phyloP scores from a whole-genome alignment of 2,113 vertebrate genomes.

The Struthidea cinerea region DNA sequence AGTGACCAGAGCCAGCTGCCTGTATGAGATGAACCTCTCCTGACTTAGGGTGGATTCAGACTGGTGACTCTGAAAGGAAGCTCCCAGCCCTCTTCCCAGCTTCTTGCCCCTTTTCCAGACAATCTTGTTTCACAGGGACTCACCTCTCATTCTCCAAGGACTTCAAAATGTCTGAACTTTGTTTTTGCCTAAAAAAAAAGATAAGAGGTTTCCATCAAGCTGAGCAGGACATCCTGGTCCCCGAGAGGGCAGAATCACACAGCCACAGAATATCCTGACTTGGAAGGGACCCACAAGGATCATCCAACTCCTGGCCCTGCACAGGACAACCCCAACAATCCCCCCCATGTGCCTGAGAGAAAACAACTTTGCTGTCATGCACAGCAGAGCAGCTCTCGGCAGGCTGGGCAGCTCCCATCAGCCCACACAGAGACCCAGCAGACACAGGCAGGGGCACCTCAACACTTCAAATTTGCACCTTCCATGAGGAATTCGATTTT shows the following conservation, averaged over 20 bases:
- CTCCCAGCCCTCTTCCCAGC: neutral
- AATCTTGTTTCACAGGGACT: slow-evolving; percentile 10
- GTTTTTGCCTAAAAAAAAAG: slow-evolving; percentile 79
- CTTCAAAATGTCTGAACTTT: slow-evolving; percentile 86
- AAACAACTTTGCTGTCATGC: neutral
- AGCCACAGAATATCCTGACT: neutral
- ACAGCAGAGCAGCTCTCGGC: neutral
- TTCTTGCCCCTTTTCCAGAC: neutral
- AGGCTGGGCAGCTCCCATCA: neutral
- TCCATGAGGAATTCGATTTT: neutral
- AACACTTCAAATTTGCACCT: neutral
- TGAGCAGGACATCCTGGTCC: neutral
- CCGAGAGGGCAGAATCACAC: neutral
- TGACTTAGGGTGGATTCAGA: neutral
- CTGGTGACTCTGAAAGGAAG: neutral
- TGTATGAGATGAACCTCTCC: neutral
- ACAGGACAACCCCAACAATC: neutral
- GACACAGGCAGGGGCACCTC: neutral
- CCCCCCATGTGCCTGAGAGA: neutral
- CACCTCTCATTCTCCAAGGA: slow-evolving; percentile 91
- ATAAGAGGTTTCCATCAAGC: neutral
- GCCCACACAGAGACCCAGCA: neutral
- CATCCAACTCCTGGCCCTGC: neutral
- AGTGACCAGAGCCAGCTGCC: neutral
- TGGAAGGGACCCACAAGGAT: neutral